A percentile compares a stretch with the other conserved stretches of the same genome.
Evolutionary conservation across 2,797 vertebrate species (phyloP).

Genomic region (Amazonetta brasiliensis): DNA sequence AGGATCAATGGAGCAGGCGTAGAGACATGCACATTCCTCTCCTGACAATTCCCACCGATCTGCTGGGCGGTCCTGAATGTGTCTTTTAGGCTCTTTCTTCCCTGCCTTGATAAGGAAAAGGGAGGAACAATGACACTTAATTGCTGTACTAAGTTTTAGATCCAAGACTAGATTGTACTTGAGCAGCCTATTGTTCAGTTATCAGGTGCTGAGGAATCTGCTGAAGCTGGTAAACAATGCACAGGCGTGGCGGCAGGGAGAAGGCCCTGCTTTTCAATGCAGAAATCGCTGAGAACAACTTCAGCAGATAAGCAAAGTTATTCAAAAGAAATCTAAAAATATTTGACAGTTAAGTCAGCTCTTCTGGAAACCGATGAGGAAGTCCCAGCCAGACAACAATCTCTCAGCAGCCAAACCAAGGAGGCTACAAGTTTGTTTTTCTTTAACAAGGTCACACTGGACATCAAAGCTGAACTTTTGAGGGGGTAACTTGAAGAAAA

Average conservation of each 20-base stretch:
- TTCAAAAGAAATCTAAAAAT: conserved; percentile 11
- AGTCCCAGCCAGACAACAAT: background rate
- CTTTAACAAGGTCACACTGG: no score
- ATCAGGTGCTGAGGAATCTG: background rate
- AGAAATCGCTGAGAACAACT: background rate
- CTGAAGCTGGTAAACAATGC: background rate
- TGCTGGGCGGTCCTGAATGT: background rate
- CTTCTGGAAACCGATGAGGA: background rate
- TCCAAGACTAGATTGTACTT: background rate
- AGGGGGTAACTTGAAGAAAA: background rate
- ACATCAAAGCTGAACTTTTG: background rate
- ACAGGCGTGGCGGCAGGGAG: background rate
- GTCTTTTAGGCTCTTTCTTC: background rate
- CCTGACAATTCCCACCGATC: background rate
- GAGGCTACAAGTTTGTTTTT: background rate
- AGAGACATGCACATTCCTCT: background rate
- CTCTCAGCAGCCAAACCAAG: background rate
- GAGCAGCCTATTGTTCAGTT: background rate
- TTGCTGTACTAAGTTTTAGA: background rate
- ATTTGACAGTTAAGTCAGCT: background rate
- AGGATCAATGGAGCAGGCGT: background rate
- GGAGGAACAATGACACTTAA: background rate
- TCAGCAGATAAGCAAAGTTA: background rate
- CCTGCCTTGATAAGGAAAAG: background rate
- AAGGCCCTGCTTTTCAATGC: background rate